A percentile compares a stretch with the other conserved stretches of the same genome.
Evolutionary conservation across 2,888 invertebrate genomes (phyloP).

Genomic region (Hybos culiciformis): DNA sequence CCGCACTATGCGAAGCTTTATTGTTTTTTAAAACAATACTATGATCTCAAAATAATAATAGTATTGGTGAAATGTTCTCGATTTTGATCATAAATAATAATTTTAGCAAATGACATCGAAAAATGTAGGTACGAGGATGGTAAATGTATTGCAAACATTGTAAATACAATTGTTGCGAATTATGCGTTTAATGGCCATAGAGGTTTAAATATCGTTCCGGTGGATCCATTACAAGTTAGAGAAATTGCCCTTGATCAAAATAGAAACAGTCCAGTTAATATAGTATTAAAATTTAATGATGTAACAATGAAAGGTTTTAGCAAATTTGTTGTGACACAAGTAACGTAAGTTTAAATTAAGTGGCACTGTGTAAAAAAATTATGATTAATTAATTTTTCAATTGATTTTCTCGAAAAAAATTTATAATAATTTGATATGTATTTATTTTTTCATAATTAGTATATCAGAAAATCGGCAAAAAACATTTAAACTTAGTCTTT

Average conservation of each 20-base stretch:
- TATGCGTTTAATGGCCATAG: slow-evolving; percentile 19
- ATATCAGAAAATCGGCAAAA: too few species aligned
- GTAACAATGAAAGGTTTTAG: slow-evolving; percentile 23
- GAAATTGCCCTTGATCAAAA: slow-evolving; percentile 22
- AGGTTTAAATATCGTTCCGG: slow-evolving; percentile 21
- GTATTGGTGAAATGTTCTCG: too few species aligned
- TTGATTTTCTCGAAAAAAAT: neutral
- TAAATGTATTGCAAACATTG: slow-evolving; percentile 15
- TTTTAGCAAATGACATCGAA: slow-evolving; percentile 18
- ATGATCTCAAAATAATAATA: too few species aligned
- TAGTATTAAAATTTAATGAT: slow-evolving; percentile 26
- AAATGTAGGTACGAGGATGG: slow-evolving; percentile 18
- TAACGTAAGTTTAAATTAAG: slow-evolving; percentile 18
- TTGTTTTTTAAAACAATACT: too few species aligned
- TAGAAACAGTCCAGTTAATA: slow-evolving; percentile 26
- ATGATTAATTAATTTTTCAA: neutral
- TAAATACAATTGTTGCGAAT: slow-evolving; percentile 17
- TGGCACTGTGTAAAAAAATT: neutral
- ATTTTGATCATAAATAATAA: too few species aligned
- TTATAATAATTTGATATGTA: too few species aligned
- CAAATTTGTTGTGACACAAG: slow-evolving; percentile 12
- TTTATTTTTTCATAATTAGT: too few species aligned
- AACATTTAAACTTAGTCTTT: too few species aligned
- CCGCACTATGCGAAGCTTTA: too few species aligned
- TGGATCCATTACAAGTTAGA: slow-evolving; percentile 29